phyloP scores from a whole-genome alignment of 2,797 vertebrate genomes.

The Rachycentron canadum region DNA sequence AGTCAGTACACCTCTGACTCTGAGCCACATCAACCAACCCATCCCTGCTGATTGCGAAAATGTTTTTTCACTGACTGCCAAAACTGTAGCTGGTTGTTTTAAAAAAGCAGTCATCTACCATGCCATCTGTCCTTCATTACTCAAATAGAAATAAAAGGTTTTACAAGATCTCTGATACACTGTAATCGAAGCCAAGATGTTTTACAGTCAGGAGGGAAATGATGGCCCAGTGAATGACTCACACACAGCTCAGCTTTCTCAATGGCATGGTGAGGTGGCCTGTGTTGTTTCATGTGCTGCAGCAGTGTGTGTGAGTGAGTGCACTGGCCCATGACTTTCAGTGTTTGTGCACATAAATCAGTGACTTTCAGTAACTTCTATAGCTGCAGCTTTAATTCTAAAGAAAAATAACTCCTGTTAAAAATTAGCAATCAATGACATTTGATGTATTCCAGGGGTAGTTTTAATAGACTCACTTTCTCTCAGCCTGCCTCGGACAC shows the following conservation, averaged over 20 bases:
- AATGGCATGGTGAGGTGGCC: constrained; percentile 42
- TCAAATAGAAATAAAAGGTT: constrained; percentile 60
- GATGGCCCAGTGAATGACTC: constrained; percentile 72
- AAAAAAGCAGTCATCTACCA: constrained; percentile 33
- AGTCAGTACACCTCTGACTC: not conserved
- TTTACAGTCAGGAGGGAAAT: constrained; percentile 69
- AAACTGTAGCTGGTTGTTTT: constrained; percentile 36
- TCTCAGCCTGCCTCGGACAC: not conserved
- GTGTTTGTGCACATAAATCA: constrained; percentile 49
- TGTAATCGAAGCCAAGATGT: constrained; percentile 66
- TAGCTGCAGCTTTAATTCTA: not conserved
- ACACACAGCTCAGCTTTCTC: constrained; percentile 57
- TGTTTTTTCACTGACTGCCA: not conserved
- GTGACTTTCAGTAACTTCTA: constrained; percentile 13
- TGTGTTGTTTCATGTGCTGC: constrained; percentile 52
- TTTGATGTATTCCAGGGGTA: not conserved
- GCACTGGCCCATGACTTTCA: constrained; percentile 18
- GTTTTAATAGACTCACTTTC: not conserved
- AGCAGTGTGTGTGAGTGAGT: constrained; percentile 3
- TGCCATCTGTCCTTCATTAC: constrained; percentile 71
- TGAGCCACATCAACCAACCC: not conserved
- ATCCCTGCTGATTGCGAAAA: constrained; percentile 18
- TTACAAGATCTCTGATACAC: constrained; percentile 66
- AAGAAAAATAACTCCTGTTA: constrained; percentile 4
- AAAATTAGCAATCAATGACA: not conserved